phyloP scores from a whole-genome alignment of 2,888 invertebrate genomes.

The Diarsia mendica region DNA sequence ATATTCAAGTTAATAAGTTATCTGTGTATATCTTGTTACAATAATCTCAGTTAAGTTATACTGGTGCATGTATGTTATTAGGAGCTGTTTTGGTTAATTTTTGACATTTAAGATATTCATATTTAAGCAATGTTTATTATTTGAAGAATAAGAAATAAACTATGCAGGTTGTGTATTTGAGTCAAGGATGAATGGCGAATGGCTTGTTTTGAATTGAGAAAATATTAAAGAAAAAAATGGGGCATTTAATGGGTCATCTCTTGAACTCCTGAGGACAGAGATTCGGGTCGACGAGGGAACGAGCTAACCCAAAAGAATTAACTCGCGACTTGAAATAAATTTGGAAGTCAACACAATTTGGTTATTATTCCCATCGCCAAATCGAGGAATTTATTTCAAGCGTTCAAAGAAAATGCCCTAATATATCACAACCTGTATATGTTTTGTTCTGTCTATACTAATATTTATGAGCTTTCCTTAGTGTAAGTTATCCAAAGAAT shows the following conservation, averaged over 20 bases:
- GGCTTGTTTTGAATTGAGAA: neutral
- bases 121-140: slow-evolving; percentile 25
- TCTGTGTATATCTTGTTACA: slow-evolving; percentile 73
- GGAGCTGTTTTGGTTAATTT: slow-evolving; percentile 31
- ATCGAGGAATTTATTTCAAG: neutral
- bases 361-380: neutral
- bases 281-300: no score
- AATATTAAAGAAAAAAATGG: neutral
- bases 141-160: neutral
- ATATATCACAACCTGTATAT: slow-evolving; percentile 7
- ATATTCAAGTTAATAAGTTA: slow-evolving; percentile 55
- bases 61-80: slow-evolving; percentile 60
- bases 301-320: no score
- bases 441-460: slow-evolving; percentile 16
- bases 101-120: slow-evolving; percentile 10
- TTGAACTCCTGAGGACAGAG: no score
- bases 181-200: neutral
- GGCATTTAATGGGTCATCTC: no score
- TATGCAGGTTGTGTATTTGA: slow-evolving; percentile 30
- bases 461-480: slow-evolving; percentile 45
- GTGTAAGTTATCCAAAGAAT: slow-evolving; percentile 66
- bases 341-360: neutral
- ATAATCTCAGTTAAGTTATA: slow-evolving; percentile 55
- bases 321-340: neutral
- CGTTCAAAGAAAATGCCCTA: neutral